These are phyloP conservation scores for Morone chrysops DNA, from an alignment of 2,113 vertebrate genomes.

Conservation along the genomic window DNA sequence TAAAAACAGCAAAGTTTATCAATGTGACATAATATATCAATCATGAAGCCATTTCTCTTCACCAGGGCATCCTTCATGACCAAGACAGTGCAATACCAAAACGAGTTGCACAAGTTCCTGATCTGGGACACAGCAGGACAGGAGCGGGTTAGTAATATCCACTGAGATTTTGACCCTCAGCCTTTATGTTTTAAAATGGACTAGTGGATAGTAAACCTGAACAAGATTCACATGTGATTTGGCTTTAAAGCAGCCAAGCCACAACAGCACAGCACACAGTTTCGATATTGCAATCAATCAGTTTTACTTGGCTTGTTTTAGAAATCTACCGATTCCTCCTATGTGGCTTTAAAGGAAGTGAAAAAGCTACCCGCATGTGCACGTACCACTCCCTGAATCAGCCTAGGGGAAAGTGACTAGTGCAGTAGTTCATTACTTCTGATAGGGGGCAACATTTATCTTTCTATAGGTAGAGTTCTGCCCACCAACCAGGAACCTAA, in stretches of 20 bases:
- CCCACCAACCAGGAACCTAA: not conserved
- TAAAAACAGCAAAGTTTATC: not conserved
- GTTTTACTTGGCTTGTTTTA: constrained; percentile 4
- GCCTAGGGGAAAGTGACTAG: not conserved
- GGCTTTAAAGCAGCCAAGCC: not conserved
- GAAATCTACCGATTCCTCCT: not conserved
- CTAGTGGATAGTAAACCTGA: not conserved
- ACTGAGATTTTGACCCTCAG: not conserved
- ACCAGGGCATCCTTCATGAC: constrained; percentile 98
- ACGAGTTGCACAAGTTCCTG: constrained; percentile 96
- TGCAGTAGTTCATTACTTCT: constrained; percentile 68
- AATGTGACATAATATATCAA: not conserved
- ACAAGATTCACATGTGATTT: not conserved
- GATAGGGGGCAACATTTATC: constrained; percentile 81
- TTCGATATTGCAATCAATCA: constrained; percentile 11
- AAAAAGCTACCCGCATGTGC: not conserved
- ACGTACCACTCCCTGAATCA: constrained; percentile 18
- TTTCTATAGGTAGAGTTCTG: constrained; percentile 35
- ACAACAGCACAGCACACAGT: not conserved
- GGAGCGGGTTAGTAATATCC: constrained; percentile 88
- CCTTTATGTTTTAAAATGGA: not conserved
- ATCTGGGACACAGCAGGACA: constrained; percentile 99
- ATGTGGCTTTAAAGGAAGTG: constrained; percentile 29
- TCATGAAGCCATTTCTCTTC: constrained; percentile 41
- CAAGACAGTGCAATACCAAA: constrained; percentile 97